A percentile compares a stretch with the other conserved stretches of the same genome.
These are phyloP conservation scores for Arctopsyche grandis DNA, from an alignment of 1,140 invertebrate species.

Conservation along the genomic window DNA sequence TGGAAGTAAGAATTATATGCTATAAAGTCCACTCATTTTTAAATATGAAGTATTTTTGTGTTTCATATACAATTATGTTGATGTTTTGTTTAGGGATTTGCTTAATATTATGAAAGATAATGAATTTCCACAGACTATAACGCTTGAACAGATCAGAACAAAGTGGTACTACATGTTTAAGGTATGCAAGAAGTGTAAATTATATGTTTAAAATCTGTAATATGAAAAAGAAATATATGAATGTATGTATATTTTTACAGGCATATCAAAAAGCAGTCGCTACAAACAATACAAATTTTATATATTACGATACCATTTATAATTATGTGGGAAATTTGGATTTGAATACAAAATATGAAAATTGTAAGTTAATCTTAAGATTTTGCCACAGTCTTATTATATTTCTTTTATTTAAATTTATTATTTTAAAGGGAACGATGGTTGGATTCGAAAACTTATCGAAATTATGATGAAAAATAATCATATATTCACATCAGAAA, in stretches of 20 bases:
- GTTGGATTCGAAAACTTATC: constrained; percentile 49
- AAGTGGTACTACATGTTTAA: constrained; percentile 48
- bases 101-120: constrained; percentile 49
- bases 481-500: constrained; percentile 24
- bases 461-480: constrained; percentile 37
- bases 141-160: constrained; percentile 42
- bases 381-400: neutral
- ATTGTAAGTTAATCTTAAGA: constrained; percentile 41
- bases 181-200: constrained; percentile 18
- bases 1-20: constrained; percentile 47
- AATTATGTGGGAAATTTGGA: constrained; percentile 45
- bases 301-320: constrained; percentile 46
- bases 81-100: constrained; percentile 43
- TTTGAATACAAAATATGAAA: constrained; percentile 34
- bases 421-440: constrained; percentile 44
- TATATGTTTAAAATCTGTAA: neutral
- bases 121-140: constrained; percentile 48
- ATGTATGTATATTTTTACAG: constrained; percentile 34
- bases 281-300: constrained; percentile 47
- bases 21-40: neutral
- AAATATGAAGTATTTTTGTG: neutral
- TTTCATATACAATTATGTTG: constrained; percentile 16
- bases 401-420: neutral
- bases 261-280: constrained; percentile 49
- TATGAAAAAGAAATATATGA: constrained; percentile 16